Base-by-base conservation (phyloP, 2,113 vertebrate species). In the Meleagris gallopavo region DNA sequence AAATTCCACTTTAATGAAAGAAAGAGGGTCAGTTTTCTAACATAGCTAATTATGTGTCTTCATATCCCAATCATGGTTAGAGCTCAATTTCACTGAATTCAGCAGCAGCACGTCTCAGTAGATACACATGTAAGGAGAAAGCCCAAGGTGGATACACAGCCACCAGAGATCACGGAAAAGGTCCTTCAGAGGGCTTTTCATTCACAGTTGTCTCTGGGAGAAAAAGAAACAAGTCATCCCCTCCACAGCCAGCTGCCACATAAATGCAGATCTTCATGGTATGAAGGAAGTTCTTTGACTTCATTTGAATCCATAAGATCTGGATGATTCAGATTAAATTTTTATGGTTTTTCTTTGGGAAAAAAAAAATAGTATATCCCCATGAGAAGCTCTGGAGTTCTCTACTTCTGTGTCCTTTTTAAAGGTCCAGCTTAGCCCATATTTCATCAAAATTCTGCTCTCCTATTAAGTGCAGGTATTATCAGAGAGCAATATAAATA, bases 1-100 rank as follows among this genome's bases (percentile, higher is more conserved):
- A 95, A 94, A 98, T 93, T 95, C 86, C 27, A 20, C 91, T 90
- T 93, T 97, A 97, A 97, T 97, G 96, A 96, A 97, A 97, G 72
- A 96, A 96, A 54, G 93, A 98, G 96, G 95, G 94, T 95, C 86
- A 96, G 92, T 97, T 93, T 96, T 86, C 93, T 69, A 95, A 84
- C 86, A 96, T 84, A 92, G 92, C 88, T 96, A 96, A 94, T 96
- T 94, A 83, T 60, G 82, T 90, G 91, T 92, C 88, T 83, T 95
- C 66, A 72, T 95, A 91, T 88, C 74, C 83, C 90, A 91, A 77
- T 95, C 94, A 93, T 66, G 84, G 88, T 82, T 83, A 93, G 57
- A 65, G 83, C 80, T 95, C 88, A 81, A 79, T 96, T 95, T 86
- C 3, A 0, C 25, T 91, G 91, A 83, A 92, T 93, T 90, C 86